Evolutionary conservation across 64 coral and sea anemone genomes (phyloP).

Genomic region (Actinia tenebrosa): DNA sequence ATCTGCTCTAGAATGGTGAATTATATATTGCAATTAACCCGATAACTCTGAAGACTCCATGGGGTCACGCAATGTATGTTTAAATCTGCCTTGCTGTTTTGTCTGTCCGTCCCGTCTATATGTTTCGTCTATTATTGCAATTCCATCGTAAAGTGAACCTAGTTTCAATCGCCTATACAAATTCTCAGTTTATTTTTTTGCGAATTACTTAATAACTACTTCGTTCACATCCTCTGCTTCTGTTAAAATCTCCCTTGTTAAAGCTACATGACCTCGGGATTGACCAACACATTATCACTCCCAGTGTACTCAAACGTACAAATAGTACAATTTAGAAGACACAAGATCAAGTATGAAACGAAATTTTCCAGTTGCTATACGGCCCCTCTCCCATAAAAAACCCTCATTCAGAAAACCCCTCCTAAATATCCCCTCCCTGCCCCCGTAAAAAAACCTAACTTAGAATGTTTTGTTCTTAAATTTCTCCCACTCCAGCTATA

Average conservation of each 20-base stretch:
- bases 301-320: not conserved
- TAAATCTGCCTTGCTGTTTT: not conserved
- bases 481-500: not conserved
- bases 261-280: no score
- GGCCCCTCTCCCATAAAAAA: no score
- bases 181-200: not conserved
- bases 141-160: not conserved
- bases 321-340: not conserved
- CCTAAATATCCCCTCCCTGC: no score
- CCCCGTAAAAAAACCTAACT: not conserved
- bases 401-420: no score
- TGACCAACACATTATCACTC: no score
- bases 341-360: not conserved
- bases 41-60: not conserved
- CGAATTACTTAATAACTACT: no score
- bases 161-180: not conserved
- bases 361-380: no score
- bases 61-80: not conserved
- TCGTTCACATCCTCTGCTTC: no score
- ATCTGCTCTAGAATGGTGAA: not conserved
- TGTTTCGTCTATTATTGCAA: not conserved
- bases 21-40: not conserved
- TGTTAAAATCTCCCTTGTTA: no score
- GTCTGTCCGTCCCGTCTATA: not conserved
- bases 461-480: not conserved